Evolutionary conservation across 2,797 vertebrate species (phyloP), one percentile per base, ranked within the genome.

Genomic region (Rousettus madagascariensis): DNA sequence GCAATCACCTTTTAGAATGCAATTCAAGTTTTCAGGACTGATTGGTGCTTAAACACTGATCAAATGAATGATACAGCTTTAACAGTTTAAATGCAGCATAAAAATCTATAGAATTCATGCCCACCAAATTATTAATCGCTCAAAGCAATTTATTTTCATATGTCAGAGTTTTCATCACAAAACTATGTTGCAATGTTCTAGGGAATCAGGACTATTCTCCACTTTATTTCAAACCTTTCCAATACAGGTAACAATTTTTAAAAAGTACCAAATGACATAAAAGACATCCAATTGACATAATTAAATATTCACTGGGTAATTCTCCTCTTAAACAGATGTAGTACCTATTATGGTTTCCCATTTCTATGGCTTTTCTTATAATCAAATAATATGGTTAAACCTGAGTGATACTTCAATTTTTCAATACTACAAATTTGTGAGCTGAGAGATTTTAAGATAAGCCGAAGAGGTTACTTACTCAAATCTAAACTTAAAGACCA

Each of bases 1-100:
- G 30, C 72, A 96, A 96, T 63, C 95, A 94, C n/a, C 85, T 91
- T 93, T 88, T 83, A 92, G 20, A 90, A 80, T n/a, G 57, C 71
- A 92, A 69, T 96, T 97, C 83, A 97, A 80, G 78, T 86, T 92
- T 93, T 36, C 43, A 97, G 59, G 94, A 96, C n/a, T 80, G 46
- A 90, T 1, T 95, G 82, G 30, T 74, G 75, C 89, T 97, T 90
- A 95, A 69, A 53, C n/a, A 79, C n/a, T 83, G 51, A 94, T 68
- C 65, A 86, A 87, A 69, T 36, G 26, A 94, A 86, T 26, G 79
- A 72, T 20, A 33, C 53, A 92, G 94, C 36, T 61, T 86, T 78
- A 97, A 86, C 94, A 94, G 53, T 89, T 89, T 90, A 88, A 96
- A 96, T 95, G 83, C 26, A 94, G 66, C 78, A 84, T 10, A 63